A percentile compares a stretch with the other conserved stretches of the same genome.
phyloP scores from a whole-genome alignment of 2,113 vertebrate species.

The Thalassarche chlororhynchos region DNA sequence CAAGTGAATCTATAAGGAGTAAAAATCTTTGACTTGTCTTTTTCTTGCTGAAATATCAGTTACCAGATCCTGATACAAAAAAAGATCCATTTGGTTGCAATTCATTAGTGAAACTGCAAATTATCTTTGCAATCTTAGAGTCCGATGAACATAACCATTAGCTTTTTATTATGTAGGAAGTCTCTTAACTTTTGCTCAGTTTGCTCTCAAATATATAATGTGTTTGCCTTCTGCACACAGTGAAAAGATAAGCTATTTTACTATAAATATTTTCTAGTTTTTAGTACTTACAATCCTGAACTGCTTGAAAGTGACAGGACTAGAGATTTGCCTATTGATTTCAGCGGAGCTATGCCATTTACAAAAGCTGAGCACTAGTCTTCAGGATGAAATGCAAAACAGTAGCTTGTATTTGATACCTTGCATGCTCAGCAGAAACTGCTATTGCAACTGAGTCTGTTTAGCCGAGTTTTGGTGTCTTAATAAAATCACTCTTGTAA shows the following conservation, averaged over 20 bases:
- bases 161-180: neutral
- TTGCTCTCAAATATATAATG: neutral
- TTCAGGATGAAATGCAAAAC: neutral
- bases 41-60: neutral
- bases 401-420: neutral
- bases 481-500: slow-evolving; percentile 44
- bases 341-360: neutral
- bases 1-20: neutral
- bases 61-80: neutral
- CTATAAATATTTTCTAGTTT: neutral
- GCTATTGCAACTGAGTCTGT: neutral
- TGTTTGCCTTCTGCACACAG: neutral
- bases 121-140: neutral
- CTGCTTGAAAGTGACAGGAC: neutral
- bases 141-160: neutral
- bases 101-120: neutral
- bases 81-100: neutral
- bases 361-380: neutral
- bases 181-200: neutral
- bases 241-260: neutral
- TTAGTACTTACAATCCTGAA: neutral
- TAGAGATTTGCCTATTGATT: neutral
- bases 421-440: neutral
- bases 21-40: neutral
- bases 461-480: neutral